phyloP scores from a whole-genome alignment of 1,140 invertebrate species.

The Habropoda laboriosa region DNA sequence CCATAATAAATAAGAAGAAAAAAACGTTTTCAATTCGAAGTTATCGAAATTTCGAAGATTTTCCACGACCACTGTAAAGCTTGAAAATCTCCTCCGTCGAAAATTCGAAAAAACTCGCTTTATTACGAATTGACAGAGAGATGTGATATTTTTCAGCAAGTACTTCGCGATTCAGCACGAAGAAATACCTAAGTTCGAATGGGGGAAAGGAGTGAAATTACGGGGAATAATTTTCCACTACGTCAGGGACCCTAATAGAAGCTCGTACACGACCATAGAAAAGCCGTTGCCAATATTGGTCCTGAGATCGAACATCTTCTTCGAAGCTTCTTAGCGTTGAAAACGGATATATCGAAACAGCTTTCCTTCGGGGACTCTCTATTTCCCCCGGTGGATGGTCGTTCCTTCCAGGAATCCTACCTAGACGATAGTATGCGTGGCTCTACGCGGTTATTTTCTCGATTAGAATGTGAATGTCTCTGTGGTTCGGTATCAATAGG shows the following conservation, averaged over 20 bases:
- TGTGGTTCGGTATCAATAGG: neutral
- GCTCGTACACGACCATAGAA: neutral
- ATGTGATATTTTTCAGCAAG: neutral
- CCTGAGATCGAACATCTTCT: slow-evolving; percentile 35
- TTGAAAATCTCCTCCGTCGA: too few species aligned
- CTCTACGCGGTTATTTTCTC: neutral
- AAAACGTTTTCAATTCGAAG: too few species aligned
- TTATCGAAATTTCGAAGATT: too few species aligned
- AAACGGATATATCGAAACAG: slow-evolving; percentile 45
- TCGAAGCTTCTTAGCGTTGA: slow-evolving; percentile 32
- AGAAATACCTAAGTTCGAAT: neutral
- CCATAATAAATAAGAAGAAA: too few species aligned
- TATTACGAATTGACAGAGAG: neutral
- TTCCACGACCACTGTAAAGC: too few species aligned
- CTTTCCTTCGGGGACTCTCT: neutral
- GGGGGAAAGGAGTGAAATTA: slow-evolving; percentile 3
- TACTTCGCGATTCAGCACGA: neutral
- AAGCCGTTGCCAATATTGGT: slow-evolving; percentile 38
- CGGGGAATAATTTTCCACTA: slow-evolving; percentile 18
- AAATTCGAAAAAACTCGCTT: too few species aligned
- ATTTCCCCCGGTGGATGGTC: slow-evolving; percentile 31
- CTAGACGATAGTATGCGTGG: neutral
- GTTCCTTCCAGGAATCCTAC: neutral
- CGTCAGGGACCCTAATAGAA: slow-evolving; percentile 16
- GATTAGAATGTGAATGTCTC: slow-evolving; percentile 18